A percentile compares a stretch with the other conserved stretches of the same genome.
These are phyloP conservation scores for Rhabdomys dilectus DNA, from an alignment of 2,113 vertebrate genomes.

Conservation along the genomic window DNA sequence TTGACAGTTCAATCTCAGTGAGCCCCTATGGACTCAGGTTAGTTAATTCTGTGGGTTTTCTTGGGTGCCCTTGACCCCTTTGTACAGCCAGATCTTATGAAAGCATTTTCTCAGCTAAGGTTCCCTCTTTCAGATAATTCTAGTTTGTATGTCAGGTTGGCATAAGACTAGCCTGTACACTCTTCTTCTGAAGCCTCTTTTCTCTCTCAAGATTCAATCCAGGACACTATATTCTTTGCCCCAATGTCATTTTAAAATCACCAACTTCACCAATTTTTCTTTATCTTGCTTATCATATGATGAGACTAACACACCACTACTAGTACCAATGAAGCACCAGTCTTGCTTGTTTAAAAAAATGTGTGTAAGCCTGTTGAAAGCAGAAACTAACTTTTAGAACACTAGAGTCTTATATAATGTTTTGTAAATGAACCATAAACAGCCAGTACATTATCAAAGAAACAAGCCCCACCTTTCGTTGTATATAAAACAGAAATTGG, in stretches of 20 bases:
- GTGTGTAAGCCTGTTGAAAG: not conserved
- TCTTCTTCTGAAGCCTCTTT: not conserved
- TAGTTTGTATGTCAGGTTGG: not conserved
- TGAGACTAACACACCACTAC: not conserved
- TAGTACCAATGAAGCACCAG: too few relatives aligned
- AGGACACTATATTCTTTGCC: not conserved
- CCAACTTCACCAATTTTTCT: not conserved
- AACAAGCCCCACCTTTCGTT: conserved; percentile 23
- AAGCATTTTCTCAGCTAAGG: not conserved
- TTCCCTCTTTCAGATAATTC: not conserved
- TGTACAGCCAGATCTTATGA: not conserved
- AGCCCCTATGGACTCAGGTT: not conserved
- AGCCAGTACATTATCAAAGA: not conserved
- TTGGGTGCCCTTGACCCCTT: not conserved
- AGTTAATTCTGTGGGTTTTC: not conserved
- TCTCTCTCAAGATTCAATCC: not conserved
- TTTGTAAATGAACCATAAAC: not conserved
- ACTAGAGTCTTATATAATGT: not conserved
- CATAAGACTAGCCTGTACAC: not conserved
- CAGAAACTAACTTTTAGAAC: conserved; percentile 17
- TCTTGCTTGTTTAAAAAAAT: not conserved
- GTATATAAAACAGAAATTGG: not conserved
- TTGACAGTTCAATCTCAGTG: not conserved
- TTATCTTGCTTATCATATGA: conserved; percentile 1
- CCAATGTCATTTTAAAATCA: not conserved